Evolutionary conservation across 2,113 vertebrate species (phyloP).

Genomic region (Butorides virescens): DNA sequence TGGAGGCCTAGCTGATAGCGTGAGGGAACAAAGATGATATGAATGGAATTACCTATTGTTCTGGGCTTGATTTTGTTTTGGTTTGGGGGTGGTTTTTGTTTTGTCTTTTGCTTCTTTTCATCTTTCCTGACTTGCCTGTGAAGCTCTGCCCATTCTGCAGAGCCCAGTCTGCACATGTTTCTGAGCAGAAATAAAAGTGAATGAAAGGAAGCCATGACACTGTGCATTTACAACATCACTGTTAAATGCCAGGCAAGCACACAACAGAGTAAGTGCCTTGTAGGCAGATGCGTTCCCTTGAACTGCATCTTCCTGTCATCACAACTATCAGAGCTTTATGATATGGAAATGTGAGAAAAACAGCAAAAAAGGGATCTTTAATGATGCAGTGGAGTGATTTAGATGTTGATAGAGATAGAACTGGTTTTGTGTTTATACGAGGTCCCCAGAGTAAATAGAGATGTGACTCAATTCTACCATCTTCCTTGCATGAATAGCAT

Average conservation of each 20-base stretch:
- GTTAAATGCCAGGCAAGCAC: background rate
- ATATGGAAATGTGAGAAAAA: slow-evolving; percentile 13
- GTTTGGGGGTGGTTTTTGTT: background rate
- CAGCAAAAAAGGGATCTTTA: background rate
- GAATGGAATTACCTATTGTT: background rate
- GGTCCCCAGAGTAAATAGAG: slow-evolving; percentile 27
- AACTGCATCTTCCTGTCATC: slow-evolving; percentile 13
- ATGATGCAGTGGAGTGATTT: background rate
- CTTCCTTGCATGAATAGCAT: slow-evolving; percentile 9
- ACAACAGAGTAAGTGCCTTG: background rate
- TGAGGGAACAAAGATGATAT: background rate
- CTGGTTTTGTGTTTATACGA: slow-evolving; percentile 25
- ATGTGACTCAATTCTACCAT: slow-evolving; percentile 9
- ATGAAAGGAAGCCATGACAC: background rate
- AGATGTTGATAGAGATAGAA: slow-evolving; percentile 31
- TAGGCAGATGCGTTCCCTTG: background rate
- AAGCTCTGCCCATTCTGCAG: background rate
- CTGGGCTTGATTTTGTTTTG: background rate
- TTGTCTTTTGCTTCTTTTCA: background rate
- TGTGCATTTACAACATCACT: background rate
- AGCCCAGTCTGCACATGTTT: background rate
- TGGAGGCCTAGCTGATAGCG: background rate
- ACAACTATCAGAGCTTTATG: background rate
- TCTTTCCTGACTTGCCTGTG: background rate
- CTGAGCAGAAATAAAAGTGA: slow-evolving; percentile 11